A percentile compares a stretch with the other conserved stretches of the same genome.
These are phyloP conservation scores for Sebastes matsubarae DNA, from an alignment of 2,797 vertebrate species.

Conservation along the genomic window DNA sequence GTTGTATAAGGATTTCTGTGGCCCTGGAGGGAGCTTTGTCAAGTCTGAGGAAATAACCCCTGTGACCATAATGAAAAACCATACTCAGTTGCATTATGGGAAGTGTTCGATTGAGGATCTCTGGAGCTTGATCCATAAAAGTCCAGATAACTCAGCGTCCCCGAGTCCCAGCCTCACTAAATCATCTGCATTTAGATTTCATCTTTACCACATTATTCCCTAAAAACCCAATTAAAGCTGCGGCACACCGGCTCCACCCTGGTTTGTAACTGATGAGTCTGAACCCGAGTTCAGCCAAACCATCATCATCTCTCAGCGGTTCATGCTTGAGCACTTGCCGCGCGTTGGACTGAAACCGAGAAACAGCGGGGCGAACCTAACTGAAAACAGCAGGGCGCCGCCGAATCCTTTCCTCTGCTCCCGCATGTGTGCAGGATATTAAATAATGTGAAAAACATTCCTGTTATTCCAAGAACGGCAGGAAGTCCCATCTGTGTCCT, in stretches of 20 bases:
- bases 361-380: conserved; percentile 17
- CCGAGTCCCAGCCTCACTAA: conserved; percentile 3
- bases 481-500: conserved; percentile 70
- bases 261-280: conserved; percentile 10
- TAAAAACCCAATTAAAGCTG: conserved; percentile 27
- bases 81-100: not conserved
- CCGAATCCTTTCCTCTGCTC: conserved; percentile 14
- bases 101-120: not conserved
- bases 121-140: not conserved
- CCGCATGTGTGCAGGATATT: conserved; percentile 54
- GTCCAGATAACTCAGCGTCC: not conserved
- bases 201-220: conserved; percentile 29
- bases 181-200: conserved; percentile 6
- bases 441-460: conserved; percentile 57
- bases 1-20: not conserved
- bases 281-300: not conserved
- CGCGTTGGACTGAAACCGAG: conserved; percentile 18
- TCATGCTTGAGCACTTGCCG: not conserved
- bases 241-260: not conserved
- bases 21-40: not conserved
- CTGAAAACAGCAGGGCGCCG: conserved; percentile 22
- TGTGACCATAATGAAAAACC: not conserved
- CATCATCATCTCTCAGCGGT: not conserved
- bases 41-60: not conserved
- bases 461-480: conserved; percentile 51